Base-by-base conservation (phyloP, 2,888 invertebrate genomes). In the Vanessa cardui region DNA sequence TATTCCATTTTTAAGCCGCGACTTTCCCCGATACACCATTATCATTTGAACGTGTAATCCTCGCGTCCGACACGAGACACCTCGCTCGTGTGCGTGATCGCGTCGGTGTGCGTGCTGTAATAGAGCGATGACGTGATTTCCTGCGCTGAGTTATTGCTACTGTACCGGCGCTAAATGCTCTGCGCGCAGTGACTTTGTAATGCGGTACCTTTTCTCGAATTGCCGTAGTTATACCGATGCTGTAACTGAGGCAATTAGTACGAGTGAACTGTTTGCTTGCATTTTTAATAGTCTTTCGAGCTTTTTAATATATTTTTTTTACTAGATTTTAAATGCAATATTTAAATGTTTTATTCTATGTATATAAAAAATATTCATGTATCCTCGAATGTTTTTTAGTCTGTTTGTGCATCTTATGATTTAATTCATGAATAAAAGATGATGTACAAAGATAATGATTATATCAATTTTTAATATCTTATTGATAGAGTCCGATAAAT, bases 111-210 rank as follows among this genome's bases (percentile, higher is more conserved):
- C 76, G 86, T 80, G 73, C 84, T 85, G 92, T 93, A 92, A 93
- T 92, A 91, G 92, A 93, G 90, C 92, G 92, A 90, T 92, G 92
- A 93, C 92, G 93, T 92, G 92, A 92, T 92, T 92, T 91, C 91
- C 91, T 89, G 90, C 87, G 90, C 88, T 90, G 92, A 91, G 92
- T 92, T 92, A 92, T 91, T 91, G 92, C 92, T 89, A 91, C 92
- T 91, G 92, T 91, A 86, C 87, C 86, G 87, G 86, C 89, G 90
- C 91, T 92, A 89, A 90, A 89, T 87, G 90, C 80, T 85, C 81
- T 76, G 79, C 31, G 49, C 77, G 85, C 61, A 16, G 80, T 86
- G 79, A 85, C 86, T 77, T 92, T 89, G 87, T 77, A 46, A 15
- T 0, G 82, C 45, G 74, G 77, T 76, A 67, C 31, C 39, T 33